Base-by-base conservation (phyloP, 2,888 invertebrate species). In the Leucophenga maculata region DNA sequence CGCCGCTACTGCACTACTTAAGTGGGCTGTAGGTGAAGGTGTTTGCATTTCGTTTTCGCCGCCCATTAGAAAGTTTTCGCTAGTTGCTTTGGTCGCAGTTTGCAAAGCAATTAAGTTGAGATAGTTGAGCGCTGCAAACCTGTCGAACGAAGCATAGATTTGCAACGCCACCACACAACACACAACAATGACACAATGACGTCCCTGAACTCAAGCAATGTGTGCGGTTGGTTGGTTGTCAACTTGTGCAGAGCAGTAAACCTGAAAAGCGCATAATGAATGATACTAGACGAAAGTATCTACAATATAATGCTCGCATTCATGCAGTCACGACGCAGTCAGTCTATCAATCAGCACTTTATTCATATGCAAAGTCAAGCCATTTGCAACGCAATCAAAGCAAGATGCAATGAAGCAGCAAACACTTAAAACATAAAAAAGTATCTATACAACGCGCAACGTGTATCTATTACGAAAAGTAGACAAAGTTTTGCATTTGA, bases 191-290 rank as follows among this genome's bases (percentile, higher is more conserved):
- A 39, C 8, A 39, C 9, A 39, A 39, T 39, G 39, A 39, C 39
- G 44, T 22, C 60, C 60, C 60, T 60, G 60, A 60, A 60, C 60
- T 60, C 16, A 55, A 52, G 14, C 16, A 18, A 16, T 16, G 3
- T 11, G 52, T 11, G n/a, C n/a, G n/a, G n/a, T n/a, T n/a, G n/a
- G n/a, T n/a, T n/a, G 52, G 9, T 50, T 16, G 54, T 6, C 18
- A 55, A 22, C 6, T 59, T 32, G n/a, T 16, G n/a, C 44, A 20
- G 55, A 39, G n/a, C 44, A 20, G 55, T 3, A 44, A 55, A 59
- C 26, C 64, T 64, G 62, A 67, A 69, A 64, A 62, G 62, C 68
- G 50, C 68, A 70, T 65, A 70, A 72, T 69, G 69, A 68, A 39
- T 68, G 62, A 48, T 46, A 64, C 26, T 64, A 18, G 16, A 39